Base-by-base conservation (phyloP, 2,113 vertebrate species). In the Pandion haliaetus region DNA sequence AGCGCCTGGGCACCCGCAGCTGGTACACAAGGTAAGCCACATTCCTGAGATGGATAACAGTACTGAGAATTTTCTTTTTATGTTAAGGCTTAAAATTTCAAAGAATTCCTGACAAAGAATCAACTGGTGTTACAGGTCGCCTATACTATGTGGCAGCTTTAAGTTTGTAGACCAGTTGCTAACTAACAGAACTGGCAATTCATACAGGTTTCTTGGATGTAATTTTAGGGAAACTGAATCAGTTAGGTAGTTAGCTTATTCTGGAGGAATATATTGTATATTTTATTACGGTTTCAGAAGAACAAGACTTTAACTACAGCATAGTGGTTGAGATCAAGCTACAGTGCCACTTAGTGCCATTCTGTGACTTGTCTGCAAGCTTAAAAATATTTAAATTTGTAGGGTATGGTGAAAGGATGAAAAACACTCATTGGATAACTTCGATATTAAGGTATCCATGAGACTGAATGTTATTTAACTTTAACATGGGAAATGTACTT, bases 11-110 rank as follows among this genome's bases (percentile, higher is more conserved):
- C 24, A 9, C 47, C 17, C 17, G 31, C 9, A 55, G 23, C 28
- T 6, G 0, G 3, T 6, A 13, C 3, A 18, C 0, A 0, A 54
- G 34, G 9, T 16, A 54, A 52, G 18, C 21, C 13, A 8, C 5
- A 11, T 45, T 73, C 6, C 1, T 61, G 54, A 66, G 61, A 17
- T 15, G 7, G 42, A 9, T 45, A 69, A 18, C 4, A n/a, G 15
- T 24, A 40, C 26, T 40, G 23, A 79, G 21, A 62, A 74, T 58
- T 79, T 83, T 58, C 36, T 57, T 5, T 31, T 57, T 79, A 12
- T 69, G 50, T 67, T 52, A 36, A 65, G 57, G 18, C 12, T 86
- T 21, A 52, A 40, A 40, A 70, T 63, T 36, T 77, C 61, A 78
- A 32, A 38, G 19, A 32, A 73, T 54, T 82, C 58, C 65, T 61